Conservation (phyloP, 2,888 invertebrate species). For the Bhutanitis thaidina region DNA sequence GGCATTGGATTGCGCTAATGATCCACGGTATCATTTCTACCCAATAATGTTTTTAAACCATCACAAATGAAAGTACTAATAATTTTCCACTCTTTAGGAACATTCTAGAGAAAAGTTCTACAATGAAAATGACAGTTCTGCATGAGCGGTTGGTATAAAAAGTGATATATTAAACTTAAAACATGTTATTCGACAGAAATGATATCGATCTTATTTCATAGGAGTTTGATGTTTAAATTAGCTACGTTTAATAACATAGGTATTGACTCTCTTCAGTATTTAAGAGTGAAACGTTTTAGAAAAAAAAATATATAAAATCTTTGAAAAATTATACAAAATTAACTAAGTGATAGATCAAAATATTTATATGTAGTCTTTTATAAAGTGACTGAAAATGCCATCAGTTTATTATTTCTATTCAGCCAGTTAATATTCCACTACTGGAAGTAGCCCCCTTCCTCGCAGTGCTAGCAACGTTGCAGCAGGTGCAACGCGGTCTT, state of each 20-base stretch:
- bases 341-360: conserved; percentile 10
- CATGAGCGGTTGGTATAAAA: too few relatives aligned
- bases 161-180: too few relatives aligned
- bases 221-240: conserved; percentile 5
- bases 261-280: conserved; percentile 8
- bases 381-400: conserved; percentile 44
- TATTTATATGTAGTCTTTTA: conserved; percentile 42
- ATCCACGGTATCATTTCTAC: conserved; percentile 1
- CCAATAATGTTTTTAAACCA: not conserved
- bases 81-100: too few relatives aligned
- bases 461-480: too few relatives aligned
- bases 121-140: too few relatives aligned
- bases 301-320: conserved; percentile 6
- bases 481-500: too few relatives aligned
- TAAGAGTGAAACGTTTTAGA: conserved; percentile 3
- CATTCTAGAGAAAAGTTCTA: too few relatives aligned
- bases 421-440: too few relatives aligned
- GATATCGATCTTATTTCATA: conserved; percentile 6
- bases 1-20: conserved; percentile 10
- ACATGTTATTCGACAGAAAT: conserved; percentile 4
- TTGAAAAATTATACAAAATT: conserved; percentile 14
- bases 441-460: too few relatives aligned
- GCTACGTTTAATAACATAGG: conserved; percentile 8
- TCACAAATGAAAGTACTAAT: too few relatives aligned
- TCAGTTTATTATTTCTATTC: conserved; percentile 26